Base-by-base conservation (phyloP, 2,113 vertebrate species). In the Erythrocercus mccallii region DNA sequence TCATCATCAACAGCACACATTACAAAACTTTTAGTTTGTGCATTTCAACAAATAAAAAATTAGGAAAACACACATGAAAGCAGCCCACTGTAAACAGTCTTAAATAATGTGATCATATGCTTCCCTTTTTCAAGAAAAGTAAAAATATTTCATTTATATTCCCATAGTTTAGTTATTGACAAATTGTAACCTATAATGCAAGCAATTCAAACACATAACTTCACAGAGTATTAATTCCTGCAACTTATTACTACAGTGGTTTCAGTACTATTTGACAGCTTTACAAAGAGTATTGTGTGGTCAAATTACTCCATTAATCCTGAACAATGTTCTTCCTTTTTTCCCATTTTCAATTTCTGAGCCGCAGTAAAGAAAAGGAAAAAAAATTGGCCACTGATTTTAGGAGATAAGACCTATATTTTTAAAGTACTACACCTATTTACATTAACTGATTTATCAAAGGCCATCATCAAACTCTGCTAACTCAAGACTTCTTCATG, bases 331-430 rank as follows among this genome's bases (percentile, higher is more conserved):
- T 88, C 12, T 68, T 8, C 15, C 12, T 72, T 69, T 80, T 66
- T 71, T 62, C 19, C 21, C 5, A 12, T 78, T 71, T 77, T 61
- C 24, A 33, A 2, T 56, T 91, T 33, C 38, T 44, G 4, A 88
- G n/a, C 9, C 44, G 44, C 10, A 12, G 21, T 33, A 64, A 54
- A 64, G 4, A 25, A 54, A 80, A 44, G 2, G 19, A 1, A 25
- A 42, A 84, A 68, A 22, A 12, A 21, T 0, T 37, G 8, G 24
- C 9, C 2, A 9, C 13, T 38, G 50, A 54, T 48, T 82, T 82
- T n/a, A 30, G 33, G 25, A 74, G 33, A 50, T 11, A 42, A 1
- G 4, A 54, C 9, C 1, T 44, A 9, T 0, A 21, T 37, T 61
- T 85, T 73, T 45, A 12, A 56, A 71, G 25, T 31, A 17, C 28